Evolutionary conservation across 92 coral and sea anemone genomes (phyloP).

Genomic region (Zoanthus solanderi): DNA sequence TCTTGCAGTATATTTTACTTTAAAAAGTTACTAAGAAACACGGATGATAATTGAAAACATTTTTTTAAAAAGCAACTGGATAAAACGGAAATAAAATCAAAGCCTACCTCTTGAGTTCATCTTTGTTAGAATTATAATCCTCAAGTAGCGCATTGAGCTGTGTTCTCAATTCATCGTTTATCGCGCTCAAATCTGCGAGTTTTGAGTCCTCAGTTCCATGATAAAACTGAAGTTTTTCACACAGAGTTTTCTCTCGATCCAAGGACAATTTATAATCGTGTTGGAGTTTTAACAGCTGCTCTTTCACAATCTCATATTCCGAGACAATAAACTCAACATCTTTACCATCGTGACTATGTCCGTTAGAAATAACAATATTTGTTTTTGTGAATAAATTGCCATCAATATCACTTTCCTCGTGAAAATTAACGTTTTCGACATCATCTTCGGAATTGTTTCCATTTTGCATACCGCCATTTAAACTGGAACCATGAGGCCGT

Average conservation of each 20-base stretch:
- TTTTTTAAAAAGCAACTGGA: background rate
- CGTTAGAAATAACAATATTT: constrained; percentile 51
- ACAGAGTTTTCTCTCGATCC: constrained; percentile 81
- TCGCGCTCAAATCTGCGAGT: constrained; percentile 74
- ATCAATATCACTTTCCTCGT: background rate
- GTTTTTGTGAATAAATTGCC: constrained; percentile 22
- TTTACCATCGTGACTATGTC: constrained; percentile 72
- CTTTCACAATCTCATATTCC: constrained; percentile 77
- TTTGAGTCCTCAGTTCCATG: constrained; percentile 76
- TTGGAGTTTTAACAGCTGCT: constrained; percentile 78
- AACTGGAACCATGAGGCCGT: background rate
- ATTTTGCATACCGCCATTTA: constrained; percentile 36
- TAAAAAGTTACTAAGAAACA: background rate
- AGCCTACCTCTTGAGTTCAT: constrained; percentile 84
- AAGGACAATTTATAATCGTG: constrained; percentile 74
- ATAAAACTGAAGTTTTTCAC: constrained; percentile 74
- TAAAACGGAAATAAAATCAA: background rate
- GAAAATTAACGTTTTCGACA: background rate
- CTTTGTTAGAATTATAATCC: constrained; percentile 73
- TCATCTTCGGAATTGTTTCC: constrained; percentile 28
- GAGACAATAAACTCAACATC: constrained; percentile 68
- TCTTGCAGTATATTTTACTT: background rate
- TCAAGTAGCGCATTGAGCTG: constrained; percentile 76
- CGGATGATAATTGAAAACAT: background rate
- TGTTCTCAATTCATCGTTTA: constrained; percentile 86